phyloP scores from a whole-genome alignment of 2,888 invertebrate genomes.

The Chrysopilus asiliformis region DNA sequence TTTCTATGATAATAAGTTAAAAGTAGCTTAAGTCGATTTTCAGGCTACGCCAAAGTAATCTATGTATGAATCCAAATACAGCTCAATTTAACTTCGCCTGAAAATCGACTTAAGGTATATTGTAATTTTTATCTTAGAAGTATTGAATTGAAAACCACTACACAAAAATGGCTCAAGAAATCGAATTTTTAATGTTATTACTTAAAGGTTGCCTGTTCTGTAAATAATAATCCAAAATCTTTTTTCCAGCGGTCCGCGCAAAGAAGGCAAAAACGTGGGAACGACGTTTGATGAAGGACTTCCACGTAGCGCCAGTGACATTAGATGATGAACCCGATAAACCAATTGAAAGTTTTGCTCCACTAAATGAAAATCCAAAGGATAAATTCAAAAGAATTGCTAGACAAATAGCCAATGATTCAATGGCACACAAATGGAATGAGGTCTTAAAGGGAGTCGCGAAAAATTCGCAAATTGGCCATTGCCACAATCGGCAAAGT shows the following conservation, averaged over 20 bases:
- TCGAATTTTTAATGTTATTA: too few species aligned
- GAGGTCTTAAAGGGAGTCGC: slow-evolving; percentile 47
- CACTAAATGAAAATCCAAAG: slow-evolving; percentile 45
- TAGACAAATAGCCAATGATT: slow-evolving; percentile 54
- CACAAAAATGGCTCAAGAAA: too few species aligned
- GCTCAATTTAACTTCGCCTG: too few species aligned
- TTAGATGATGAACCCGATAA: slow-evolving; percentile 25
- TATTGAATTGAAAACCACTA: too few species aligned
- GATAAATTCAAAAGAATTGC: slow-evolving; percentile 62
- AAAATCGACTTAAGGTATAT: too few species aligned
- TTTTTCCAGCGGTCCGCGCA: slow-evolving; percentile 49
- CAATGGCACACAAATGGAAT: slow-evolving; percentile 60
- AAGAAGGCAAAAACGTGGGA: slow-evolving; percentile 76
- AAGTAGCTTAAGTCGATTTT: too few species aligned
- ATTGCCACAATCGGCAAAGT: slow-evolving; percentile 54
- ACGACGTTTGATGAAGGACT: slow-evolving; percentile 75
- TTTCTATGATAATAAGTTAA: too few species aligned
- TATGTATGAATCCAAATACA: too few species aligned
- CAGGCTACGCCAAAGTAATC: too few species aligned
- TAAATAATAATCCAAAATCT: too few species aligned
- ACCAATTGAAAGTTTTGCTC: slow-evolving; percentile 22
- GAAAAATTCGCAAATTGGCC: slow-evolving; percentile 64
- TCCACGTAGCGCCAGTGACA: slow-evolving; percentile 66
- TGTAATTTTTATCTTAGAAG: too few species aligned
- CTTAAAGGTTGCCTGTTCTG: too few species aligned